Evolutionary conservation across 23 tunicate species (phyloP), one percentile per base, ranked within the genome.

Genomic region (Oikopleura dioica): DNA sequence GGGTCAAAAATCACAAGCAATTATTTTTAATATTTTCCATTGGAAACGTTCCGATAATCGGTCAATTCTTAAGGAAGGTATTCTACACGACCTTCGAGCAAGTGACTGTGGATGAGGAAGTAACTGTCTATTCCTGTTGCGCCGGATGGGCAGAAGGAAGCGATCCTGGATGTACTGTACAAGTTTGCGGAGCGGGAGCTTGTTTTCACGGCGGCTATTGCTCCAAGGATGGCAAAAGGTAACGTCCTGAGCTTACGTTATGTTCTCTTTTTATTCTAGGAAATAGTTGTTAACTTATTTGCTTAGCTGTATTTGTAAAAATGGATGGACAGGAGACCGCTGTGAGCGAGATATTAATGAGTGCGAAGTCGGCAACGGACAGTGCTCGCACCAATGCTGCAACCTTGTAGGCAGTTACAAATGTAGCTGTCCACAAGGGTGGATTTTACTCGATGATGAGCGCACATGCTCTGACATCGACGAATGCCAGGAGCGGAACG

Each of bases 301-400:
- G 2, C 26, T 63, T 28, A 63, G 72, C 16, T 63, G 72, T 63
- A 31, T 12, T 63, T 63, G 72, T 63, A 23, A 23, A 31, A 21
- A 2, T 24, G 72, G 72, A 12, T 63, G 72, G 72, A 31, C 16
- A 63, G 72, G 72, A 28, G 72, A 63, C 33, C 30, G 72, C 16
- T 63, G 72, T 63, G 72, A 63, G 33, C 72, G 26, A 23, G 99
- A 94, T 79, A 76, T 83, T 77, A 94, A 94, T 85, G 99, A 94
- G 59, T 94, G 99, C 51, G 99, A 95, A 32, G 76, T 87, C 0
- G 83, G 81, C 79, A 94, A 94, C 72, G 99, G 99, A 16, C 95
- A 95, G 36, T 94, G 99, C 79, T 80, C 78, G 38, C 99, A 94
- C 36, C 80, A 78, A 69, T 94, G 99, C 80, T 94, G 99, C 76